A percentile compares a stretch with the other conserved stretches of the same genome.
phyloP scores from a whole-genome alignment of 2,113 vertebrate species.

The Arothron firmamentum region DNA sequence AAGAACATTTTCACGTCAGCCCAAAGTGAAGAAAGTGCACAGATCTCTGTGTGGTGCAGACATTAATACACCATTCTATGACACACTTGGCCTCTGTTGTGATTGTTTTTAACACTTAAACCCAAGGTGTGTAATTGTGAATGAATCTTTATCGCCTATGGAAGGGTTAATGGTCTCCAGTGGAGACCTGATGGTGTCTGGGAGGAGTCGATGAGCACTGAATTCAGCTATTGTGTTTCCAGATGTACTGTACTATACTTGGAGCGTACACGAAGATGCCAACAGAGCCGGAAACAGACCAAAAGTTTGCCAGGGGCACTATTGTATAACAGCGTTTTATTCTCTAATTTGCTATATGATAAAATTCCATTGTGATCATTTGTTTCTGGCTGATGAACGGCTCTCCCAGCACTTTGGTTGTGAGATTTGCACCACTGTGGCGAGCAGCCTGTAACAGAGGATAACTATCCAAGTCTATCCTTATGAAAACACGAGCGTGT shows the following conservation, averaged over 20 bases:
- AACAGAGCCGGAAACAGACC: conserved; percentile 10
- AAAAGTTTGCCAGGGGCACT: conserved; percentile 8
- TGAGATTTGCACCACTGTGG: conserved; percentile 1
- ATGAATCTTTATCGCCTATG: too few relatives aligned
- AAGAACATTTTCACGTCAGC: too few relatives aligned
- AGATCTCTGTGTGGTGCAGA: too few relatives aligned
- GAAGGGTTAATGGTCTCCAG: too few relatives aligned
- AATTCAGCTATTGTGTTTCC: conserved; percentile 28
- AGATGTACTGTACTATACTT: conserved; percentile 15
- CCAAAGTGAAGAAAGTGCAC: too few relatives aligned
- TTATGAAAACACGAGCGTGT: too few relatives aligned
- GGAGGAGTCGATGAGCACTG: conserved; percentile 1
- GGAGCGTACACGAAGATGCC: conserved; percentile 5
- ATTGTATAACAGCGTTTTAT: conserved; percentile 2
- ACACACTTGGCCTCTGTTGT: too few relatives aligned
- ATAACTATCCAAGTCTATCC: neutral
- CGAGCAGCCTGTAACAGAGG: conserved; percentile 7
- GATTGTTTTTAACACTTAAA: too few relatives aligned
- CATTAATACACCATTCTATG: too few relatives aligned
- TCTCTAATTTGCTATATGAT: neutral
- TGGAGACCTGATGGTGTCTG: conserved; percentile 13
- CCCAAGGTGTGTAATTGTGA: too few relatives aligned
- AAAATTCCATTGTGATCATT: neutral
- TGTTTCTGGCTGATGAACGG: neutral
- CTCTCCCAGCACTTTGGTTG: neutral